Conservation (phyloP, 2,888 invertebrate species). For the Xestobium rufovillosum region DNA sequence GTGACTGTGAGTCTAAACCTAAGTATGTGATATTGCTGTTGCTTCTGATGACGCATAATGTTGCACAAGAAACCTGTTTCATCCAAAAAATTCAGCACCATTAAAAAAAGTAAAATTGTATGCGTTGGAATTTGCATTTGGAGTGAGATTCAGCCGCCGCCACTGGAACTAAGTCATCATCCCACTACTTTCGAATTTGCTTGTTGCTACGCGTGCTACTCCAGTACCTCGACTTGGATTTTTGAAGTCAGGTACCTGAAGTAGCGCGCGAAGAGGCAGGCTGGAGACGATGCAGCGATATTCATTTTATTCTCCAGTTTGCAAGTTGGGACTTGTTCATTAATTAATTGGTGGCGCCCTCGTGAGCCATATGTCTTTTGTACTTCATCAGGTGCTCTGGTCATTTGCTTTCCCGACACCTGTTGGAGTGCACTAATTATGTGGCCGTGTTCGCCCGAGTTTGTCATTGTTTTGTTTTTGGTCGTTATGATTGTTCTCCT, state of each 20-base stretch:
- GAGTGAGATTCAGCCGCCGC: too few relatives aligned
- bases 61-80: too few relatives aligned
- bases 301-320: background rate
- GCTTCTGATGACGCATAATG: too few relatives aligned
- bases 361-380: slow-evolving; percentile 90
- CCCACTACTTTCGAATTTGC: slow-evolving; percentile 23
- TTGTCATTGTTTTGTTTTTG: too few relatives aligned
- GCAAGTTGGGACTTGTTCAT: slow-evolving; percentile 7
- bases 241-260: slow-evolving; percentile 94
- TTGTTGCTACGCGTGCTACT: slow-evolving; percentile 75
- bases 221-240: slow-evolving; percentile 76
- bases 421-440: slow-evolving; percentile 98
- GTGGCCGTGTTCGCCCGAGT: slow-evolving; percentile 56
- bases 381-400: slow-evolving; percentile 99
- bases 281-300: background rate
- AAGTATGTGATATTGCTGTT: too few relatives aligned
- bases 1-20: too few relatives aligned
- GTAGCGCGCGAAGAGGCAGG: slow-evolving; percentile 85
- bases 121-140: too few relatives aligned
- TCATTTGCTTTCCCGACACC: slow-evolving; percentile 86
- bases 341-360: slow-evolving; percentile 14
- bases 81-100: too few relatives aligned
- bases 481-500: too few relatives aligned
- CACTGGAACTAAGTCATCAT: too few relatives aligned
- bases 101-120: too few relatives aligned